Conservation (phyloP, 2,888 invertebrate species). For the Lithosia quadra region DNA sequence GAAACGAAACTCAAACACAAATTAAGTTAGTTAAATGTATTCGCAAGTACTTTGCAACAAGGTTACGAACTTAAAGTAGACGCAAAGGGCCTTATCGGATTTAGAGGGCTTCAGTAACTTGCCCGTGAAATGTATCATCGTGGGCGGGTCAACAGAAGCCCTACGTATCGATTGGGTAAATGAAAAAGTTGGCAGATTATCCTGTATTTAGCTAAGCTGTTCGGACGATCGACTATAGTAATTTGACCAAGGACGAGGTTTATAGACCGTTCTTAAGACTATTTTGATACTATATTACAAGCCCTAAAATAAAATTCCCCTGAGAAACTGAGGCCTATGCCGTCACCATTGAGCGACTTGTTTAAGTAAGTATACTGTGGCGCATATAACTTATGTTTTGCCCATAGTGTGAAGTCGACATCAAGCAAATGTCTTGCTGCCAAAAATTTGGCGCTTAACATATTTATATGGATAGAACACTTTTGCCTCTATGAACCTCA, state of each 20-base stretch:
- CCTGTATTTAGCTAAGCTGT: neutral
- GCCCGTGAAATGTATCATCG: constrained; percentile 15
- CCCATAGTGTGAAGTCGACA: too few species aligned
- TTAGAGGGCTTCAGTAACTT: constrained; percentile 38
- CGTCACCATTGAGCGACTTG: too few species aligned
- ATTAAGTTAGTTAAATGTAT: constrained; percentile 30
- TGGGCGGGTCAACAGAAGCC: neutral
- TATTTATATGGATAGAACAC: too few species aligned
- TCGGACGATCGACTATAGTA: neutral
- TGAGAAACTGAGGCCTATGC: too few species aligned
- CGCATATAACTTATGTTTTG: too few species aligned
- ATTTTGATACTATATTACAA: too few species aligned
- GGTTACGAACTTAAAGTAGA: constrained; percentile 35
- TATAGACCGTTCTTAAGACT: too few species aligned
- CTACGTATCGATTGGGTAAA: neutral
- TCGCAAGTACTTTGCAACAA: constrained; percentile 24
- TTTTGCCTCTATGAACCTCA: neutral
- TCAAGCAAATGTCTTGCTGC: too few species aligned
- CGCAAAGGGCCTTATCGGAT: constrained; percentile 28
- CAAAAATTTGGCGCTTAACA: too few species aligned
- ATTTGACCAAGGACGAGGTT: neutral
- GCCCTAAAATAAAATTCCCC: too few species aligned
- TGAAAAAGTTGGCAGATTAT: neutral
- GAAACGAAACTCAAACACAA: constrained; percentile 2
- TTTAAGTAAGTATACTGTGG: too few species aligned